A percentile compares a stretch with the other conserved stretches of the same genome.
Evolutionary conservation across 2,797 vertebrate species (phyloP).

Genomic region (Momotus momota): DNA sequence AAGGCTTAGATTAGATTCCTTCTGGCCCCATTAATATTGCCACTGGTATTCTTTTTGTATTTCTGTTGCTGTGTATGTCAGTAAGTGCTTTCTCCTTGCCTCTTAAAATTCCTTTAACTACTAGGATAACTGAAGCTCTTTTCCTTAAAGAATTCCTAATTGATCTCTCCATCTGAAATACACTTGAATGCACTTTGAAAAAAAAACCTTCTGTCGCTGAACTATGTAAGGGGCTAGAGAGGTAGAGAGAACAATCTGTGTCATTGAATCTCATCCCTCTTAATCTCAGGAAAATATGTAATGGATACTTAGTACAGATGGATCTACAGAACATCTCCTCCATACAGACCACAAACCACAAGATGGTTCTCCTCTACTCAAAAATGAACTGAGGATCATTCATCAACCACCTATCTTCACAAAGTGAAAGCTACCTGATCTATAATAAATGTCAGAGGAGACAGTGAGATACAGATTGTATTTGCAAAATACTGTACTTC

Average conservation of each 20-base stretch:
- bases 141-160: background rate
- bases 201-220: background rate
- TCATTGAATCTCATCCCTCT: background rate
- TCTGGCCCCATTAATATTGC: background rate
- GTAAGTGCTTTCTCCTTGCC: background rate
- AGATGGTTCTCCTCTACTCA: background rate
- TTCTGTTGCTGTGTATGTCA: background rate
- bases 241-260: background rate
- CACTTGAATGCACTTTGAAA: background rate
- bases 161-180: background rate
- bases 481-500: background rate
- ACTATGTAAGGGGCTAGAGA: background rate
- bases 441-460: background rate
- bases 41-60: slow-evolving; percentile 1
- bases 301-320: background rate
- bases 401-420: background rate
- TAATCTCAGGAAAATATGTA: background rate
- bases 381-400: background rate
- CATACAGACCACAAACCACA: background rate
- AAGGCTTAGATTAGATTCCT: slow-evolving; percentile 51
- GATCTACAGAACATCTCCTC: background rate
- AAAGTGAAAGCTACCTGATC: background rate
- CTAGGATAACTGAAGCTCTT: background rate
- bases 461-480: background rate
- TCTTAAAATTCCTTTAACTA: slow-evolving; percentile 19